Base-by-base conservation (phyloP, 2,113 vertebrate species). In the Danionella cerebrum region DNA sequence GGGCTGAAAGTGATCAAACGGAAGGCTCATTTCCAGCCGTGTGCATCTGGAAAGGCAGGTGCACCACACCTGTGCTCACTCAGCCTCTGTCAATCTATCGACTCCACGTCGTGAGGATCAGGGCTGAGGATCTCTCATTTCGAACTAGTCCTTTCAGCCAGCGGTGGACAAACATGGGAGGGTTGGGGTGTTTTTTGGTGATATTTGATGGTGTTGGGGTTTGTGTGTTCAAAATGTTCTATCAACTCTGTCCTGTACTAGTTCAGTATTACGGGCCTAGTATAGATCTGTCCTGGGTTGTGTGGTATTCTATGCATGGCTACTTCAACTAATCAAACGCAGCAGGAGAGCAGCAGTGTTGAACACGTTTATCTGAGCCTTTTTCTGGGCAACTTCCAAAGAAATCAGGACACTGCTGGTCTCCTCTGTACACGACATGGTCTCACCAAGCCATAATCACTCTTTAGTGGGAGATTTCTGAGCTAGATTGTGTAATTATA, bases 361-460 rank as follows among this genome's bases (percentile, higher is more conserved):
- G 33, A 45, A 57, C n/a, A 9, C 18, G 27, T 9, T 21, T 10
- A 21, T 5, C 47, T 55, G 4, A 41, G 62, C 65, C 69, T 74
- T 66, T 21, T 16, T 12, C 53, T 52, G 24, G 42, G 24, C 31
- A 14, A 27, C 65, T 69, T 74, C 69, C 53, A 55, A 67, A 74
- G 22, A 11, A 67, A 72, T 41, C 42, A 13, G 6, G 70, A 76
- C 82, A 77, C 83, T 84, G 84, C 81, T 82, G 75, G 70, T 83
- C 83, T 69, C 70, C 69, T 76, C 70, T 62, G 52, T 72, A 24
- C 27, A 51, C 59, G 62, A 27, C 50, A 50, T 63, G 27, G 13
- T 31, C 77, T 71, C 52, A 79, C 70, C 41, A 71, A 85, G 81
- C 84, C 79, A 77, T 76, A 66, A 31, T 31, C 70, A 70, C 42